A percentile compares a stretch with the other conserved stretches of the same genome.
phyloP scores from a whole-genome alignment of 2,113 vertebrate genomes.

The Odobenus rosmarus region DNA sequence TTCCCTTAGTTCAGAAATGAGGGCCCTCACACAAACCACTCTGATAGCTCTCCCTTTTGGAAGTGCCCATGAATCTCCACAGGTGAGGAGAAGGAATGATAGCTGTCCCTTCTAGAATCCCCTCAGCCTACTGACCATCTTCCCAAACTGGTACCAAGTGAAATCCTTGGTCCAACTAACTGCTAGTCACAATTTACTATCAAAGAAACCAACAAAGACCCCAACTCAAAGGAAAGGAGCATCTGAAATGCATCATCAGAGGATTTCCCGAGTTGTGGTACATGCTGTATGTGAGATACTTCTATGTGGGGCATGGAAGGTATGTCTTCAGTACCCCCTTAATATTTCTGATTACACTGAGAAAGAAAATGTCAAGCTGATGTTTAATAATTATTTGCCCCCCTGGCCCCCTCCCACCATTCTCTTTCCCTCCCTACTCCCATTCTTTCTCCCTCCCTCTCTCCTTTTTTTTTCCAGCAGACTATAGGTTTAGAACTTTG shows the following conservation, averaged over 20 bases:
- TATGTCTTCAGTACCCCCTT: neutral
- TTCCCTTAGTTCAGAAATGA: neutral
- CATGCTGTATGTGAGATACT: neutral
- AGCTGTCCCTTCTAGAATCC: neutral
- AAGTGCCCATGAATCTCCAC: neutral
- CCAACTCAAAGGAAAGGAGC: neutral
- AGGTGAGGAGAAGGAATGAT: neutral
- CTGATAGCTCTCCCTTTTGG: neutral
- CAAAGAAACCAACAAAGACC: neutral
- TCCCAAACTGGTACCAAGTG: neutral
- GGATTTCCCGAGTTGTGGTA: neutral
- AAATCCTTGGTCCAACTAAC: neutral
- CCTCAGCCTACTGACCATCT: neutral
- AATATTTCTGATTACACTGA: neutral
- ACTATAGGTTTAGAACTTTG: neutral
- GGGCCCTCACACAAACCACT: neutral
- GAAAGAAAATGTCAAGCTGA: neutral
- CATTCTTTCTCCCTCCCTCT: too few relatives aligned
- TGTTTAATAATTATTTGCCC: neutral
- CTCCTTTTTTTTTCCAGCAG: neutral
- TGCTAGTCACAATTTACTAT: neutral
- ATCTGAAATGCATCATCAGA: neutral
- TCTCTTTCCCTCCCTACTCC: neutral
- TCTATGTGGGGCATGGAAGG: neutral
- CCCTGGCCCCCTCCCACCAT: accelerated